Evolutionary conservation across 2,113 vertebrate genomes (phyloP).

Genomic region (Platanista minor): DNA sequence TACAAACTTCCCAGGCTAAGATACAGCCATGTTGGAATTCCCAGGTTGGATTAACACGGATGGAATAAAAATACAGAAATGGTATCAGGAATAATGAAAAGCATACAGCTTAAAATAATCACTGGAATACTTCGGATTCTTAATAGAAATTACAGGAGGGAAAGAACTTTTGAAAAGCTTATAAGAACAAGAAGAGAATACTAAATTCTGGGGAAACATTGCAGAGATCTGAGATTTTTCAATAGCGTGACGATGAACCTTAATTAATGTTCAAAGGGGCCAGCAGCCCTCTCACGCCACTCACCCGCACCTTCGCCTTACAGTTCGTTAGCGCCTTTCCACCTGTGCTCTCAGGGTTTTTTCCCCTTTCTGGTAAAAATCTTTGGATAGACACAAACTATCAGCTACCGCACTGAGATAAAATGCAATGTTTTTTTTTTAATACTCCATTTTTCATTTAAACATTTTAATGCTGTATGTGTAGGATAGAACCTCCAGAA

Average conservation of each 20-base stretch:
- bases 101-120: background rate
- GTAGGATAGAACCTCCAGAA: background rate
- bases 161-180: background rate
- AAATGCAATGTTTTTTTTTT: background rate
- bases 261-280: background rate
- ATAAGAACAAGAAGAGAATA: background rate
- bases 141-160: background rate
- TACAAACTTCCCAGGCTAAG: background rate
- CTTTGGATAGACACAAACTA: background rate
- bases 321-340: background rate
- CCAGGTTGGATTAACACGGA: background rate
- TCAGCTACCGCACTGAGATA: background rate
- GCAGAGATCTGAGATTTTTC: background rate
- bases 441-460: background rate
- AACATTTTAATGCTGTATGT: background rate
- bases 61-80: background rate
- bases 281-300: background rate
- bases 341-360: background rate
- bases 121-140: background rate
- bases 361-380: background rate
- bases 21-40: background rate
- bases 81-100: background rate
- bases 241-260: background rate
- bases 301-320: background rate
- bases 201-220: background rate